Percentiles rank a stretch among this genome's conserved stretches.
Evolutionary conservation across 1,140 invertebrate genomes (phyloP).

Genomic region (Sycophila sp.): DNA sequence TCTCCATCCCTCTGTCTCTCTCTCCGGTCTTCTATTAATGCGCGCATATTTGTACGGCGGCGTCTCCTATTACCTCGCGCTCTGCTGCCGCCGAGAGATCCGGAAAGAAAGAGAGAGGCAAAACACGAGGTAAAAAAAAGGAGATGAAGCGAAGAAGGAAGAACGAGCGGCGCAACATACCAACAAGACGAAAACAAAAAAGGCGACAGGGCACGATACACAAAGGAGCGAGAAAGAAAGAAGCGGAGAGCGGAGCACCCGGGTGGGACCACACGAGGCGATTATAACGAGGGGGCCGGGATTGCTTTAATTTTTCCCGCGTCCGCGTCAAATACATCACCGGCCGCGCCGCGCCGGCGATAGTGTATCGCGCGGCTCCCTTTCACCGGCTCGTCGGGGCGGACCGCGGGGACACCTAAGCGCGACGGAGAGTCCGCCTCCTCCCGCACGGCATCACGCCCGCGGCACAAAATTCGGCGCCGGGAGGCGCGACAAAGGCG

Average conservation of each 20-base stretch:
- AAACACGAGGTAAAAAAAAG: background rate
- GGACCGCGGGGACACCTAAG: no score
- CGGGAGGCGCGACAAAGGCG: no score
- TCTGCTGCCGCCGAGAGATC: slow-evolving; percentile 35
- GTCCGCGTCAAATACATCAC: slow-evolving; percentile 61
- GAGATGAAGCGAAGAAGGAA: background rate
- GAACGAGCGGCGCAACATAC: slow-evolving; percentile 5
- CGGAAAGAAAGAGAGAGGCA: slow-evolving; percentile 23
- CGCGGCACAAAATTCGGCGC: no score
- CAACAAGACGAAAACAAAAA: slow-evolving; percentile 3
- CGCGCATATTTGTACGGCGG: slow-evolving; percentile 60
- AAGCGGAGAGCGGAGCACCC: no score
- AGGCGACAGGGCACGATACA: background rate
- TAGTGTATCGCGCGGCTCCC: slow-evolving; percentile 53
- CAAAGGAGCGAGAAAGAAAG: no score
- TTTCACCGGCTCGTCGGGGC: no score
- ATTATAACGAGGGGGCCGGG: slow-evolving; percentile 48
- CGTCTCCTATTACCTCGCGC: slow-evolving; percentile 61
- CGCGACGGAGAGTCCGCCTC: no score
- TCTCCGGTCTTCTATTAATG: slow-evolving; percentile 60
- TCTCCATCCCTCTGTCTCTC: no score
- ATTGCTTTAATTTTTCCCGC: slow-evolving; percentile 65
- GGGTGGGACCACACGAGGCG: slow-evolving; percentile 33
- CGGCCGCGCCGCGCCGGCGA: background rate
- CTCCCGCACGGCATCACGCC: no score